Evolutionary conservation across 2,113 vertebrate genomes (phyloP), one percentile per base, ranked within the genome.

Genomic region (Phylloscopus whistleri): DNA sequence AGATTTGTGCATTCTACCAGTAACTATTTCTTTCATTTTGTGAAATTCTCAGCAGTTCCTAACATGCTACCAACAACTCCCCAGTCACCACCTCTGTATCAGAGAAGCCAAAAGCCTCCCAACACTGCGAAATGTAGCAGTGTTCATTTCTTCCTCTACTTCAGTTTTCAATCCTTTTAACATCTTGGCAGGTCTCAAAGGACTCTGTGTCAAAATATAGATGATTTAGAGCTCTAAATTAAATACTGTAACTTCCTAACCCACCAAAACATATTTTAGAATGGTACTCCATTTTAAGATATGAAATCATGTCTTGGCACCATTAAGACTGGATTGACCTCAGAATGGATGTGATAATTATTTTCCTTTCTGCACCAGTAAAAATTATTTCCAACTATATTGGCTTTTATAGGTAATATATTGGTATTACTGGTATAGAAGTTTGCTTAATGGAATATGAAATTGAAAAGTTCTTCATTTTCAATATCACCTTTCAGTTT

Each of bases 171-270:
- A 81, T 75, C 33, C 24, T 91, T 80, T 77, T 70, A 64, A 75
- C 0, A 0, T 77, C 44, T 70, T 94, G 79, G 79, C 41, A 89
- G 56, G 43, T 88, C 64, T 89, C 56, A 77, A 78, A 84, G 52
- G 56, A 53, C 58, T 75, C 16, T 6, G 43, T 89, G 60, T 77
- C 66, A 90, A 92, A 90, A 88, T 27, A 87, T 2, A 81, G 59
- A 41, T 78, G 79, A 94, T 91, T 87, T 60, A 84, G 55, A 73
- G 64, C 60, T 89, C 22, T 84, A 64, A 84, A 91, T 93, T 79
- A 86, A 93, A 90, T 23, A 46, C 37, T 52, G 10, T 60, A 60
- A 52, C 58, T 93, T 93, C 33, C 43, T 81, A 83, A 90, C 31
- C 69, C 85, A 88, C 31, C 60, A 86, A 60, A 87, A 77, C 23